These are phyloP conservation scores for Sylvietta virens DNA, from an alignment of 2,113 vertebrate genomes.

Conservation along the genomic window DNA sequence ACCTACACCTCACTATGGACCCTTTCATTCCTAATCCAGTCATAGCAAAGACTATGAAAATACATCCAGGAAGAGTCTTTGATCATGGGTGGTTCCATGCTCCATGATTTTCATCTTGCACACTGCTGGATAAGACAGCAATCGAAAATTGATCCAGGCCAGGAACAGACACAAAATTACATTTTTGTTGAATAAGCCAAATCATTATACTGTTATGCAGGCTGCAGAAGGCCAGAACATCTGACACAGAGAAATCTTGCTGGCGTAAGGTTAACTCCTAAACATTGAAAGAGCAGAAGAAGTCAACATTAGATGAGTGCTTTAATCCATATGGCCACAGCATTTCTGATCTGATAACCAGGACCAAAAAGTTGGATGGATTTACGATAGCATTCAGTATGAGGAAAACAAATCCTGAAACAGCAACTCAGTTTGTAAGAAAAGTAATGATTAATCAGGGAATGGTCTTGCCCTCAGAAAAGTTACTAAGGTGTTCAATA, in stretches of 20 bases:
- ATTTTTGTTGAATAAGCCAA: background rate
- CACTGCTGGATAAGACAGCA: background rate
- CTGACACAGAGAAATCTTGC: background rate
- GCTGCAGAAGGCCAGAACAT: background rate
- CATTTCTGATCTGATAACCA: background rate
- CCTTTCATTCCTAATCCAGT: background rate
- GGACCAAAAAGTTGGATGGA: background rate
- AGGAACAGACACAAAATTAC: background rate
- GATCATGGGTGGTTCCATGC: background rate
- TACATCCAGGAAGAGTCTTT: background rate
- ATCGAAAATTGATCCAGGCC: background rate
- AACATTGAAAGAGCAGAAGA: background rate
- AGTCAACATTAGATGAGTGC: background rate
- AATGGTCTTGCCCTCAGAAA: background rate
- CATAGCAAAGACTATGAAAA: background rate
- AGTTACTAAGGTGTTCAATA: background rate
- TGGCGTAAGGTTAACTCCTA: background rate
- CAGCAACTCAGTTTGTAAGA: background rate
- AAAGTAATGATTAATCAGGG: background rate
- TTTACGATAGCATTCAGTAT: background rate
- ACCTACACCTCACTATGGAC: background rate
- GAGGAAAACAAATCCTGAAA: background rate
- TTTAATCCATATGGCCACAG: background rate
- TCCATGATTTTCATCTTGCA: background rate
- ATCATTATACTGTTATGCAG: background rate